Evolutionary conservation across 2,797 vertebrate species (phyloP), one percentile per base, ranked within the genome.

Genomic region (Silurus aristotelis): DNA sequence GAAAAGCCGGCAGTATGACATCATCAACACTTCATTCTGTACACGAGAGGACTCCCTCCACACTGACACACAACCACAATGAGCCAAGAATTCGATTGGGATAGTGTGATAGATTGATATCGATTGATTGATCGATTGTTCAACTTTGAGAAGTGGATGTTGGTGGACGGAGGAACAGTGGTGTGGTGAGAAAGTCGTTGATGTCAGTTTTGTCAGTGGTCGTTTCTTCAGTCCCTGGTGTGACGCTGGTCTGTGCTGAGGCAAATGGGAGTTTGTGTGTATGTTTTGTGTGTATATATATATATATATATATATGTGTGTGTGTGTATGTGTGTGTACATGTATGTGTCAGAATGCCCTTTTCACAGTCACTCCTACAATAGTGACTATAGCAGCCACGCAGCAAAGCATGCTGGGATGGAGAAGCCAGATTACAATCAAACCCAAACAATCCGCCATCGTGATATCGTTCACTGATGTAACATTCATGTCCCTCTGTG

Each of bases 1-100:
- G 88, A 83, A 90, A 85, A 86, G 70, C 60, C 86, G 85, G 85
- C 82, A 70, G 80, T 31, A 80, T 85, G 77, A 88, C 85, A 87
- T 85, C 79, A 86, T 86, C 81, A 81, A 87, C 88, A 88, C 85
- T 81, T 86, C 86, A 80, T 83, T 89, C 64, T 80, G 83, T 68
- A 90, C 87, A 88, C 66, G 84, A 83, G 55, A 86, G 61, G 87
- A 89, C 72, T 87, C 88, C 85, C 87, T 85, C 87, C 88, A 91
- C 87, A 89, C 87, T 60, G 84, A 89, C 87, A 90, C 86, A 89
- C 87, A 91, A 81, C 77, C 87, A 87, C 86, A 82, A 66, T 86
- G 84, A 80, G 88, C 72, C 73, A 85, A 73, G 61, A 38, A 38
- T 38, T 38, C 38, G 38, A 38, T 38, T 38, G 38, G 38, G 38